phyloP scores from a whole-genome alignment of 2,888 invertebrate species.

The Monochamus alternatus region DNA sequence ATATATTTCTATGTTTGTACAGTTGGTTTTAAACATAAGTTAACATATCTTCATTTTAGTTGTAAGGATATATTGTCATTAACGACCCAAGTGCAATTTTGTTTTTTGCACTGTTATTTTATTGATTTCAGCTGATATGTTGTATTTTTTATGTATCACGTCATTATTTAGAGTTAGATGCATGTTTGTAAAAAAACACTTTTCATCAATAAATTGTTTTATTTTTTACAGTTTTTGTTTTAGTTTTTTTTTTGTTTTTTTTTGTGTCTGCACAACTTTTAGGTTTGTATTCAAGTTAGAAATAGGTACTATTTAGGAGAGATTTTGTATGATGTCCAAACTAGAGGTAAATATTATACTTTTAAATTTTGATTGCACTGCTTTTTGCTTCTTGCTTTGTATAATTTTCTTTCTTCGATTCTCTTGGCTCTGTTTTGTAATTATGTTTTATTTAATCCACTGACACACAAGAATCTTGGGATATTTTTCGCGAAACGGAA shows the following conservation, averaged over 20 bases:
- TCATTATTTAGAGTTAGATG: conserved; percentile 48
- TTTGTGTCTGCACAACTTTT: conserved; percentile 69
- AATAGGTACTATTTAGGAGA: conserved; percentile 12
- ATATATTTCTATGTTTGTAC: conserved; percentile 32
- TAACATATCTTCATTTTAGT: conserved; percentile 29
- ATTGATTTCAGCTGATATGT: conserved; percentile 29
- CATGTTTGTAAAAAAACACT: conserved; percentile 52
- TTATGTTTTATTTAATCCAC: too few species aligned
- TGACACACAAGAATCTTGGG: too few species aligned
- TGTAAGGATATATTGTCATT: conserved; percentile 26
- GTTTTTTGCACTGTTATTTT: conserved; percentile 42
- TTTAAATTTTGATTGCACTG: conserved; percentile 62
- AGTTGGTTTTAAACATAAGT: conserved; percentile 29
- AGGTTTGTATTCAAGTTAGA: conserved; percentile 66
- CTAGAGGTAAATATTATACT: conserved; percentile 58
- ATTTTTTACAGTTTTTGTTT: conserved; percentile 60
- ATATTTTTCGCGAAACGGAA: too few species aligned
- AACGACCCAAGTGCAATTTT: conserved; percentile 40
- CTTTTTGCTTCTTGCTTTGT: conserved; percentile 66
- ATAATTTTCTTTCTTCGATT: conserved; percentile 64
- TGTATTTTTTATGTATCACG: conserved; percentile 47
- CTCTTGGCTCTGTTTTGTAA: too few species aligned
- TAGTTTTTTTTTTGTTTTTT: conserved; percentile 64
- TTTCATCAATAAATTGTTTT: conserved; percentile 61
- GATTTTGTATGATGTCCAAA: conserved; percentile 28